Base-by-base conservation (phyloP, 1,140 invertebrate genomes). In the Musca vetustissima region DNA sequence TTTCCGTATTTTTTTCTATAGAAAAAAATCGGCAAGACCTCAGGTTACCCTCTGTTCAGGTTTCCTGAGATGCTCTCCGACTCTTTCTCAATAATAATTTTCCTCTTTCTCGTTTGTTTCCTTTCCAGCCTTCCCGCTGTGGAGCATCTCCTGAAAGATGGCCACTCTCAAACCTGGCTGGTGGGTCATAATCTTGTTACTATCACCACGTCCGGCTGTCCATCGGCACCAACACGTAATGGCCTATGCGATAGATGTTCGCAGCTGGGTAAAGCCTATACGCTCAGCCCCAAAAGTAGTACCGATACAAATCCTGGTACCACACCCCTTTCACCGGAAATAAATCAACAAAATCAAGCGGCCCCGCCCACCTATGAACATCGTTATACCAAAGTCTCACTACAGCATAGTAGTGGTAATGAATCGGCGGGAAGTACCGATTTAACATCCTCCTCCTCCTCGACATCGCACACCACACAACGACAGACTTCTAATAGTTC, bases 181-280 rank as follows among this genome's bases (percentile, higher is more conserved):
- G 84, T 97, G 57, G 96, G 95, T 0, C 94, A 96, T 81, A 94
- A 92, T 82, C 83, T 98, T 25, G 89, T 98, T 64, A 97, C 95
- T 17, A 90, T 98, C 52, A 98, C 95, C 25, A 98, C 96, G 0
- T 96, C 94, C 78, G 94, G 94, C 49, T 96, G 94, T 73, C 89
- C 89, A 22, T 90, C 91, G 76, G 93, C 92, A 83, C 89, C 91
- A n/a, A 87, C 91, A 71, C 88, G 89, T 70, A 89, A 91, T 74
- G 95, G 94, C 0, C 84, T 98, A 2, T 98, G 96, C 83, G 95
- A 97, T 75, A 92, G 84, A 22, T 82, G 80, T 64, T 66, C 72
- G 1, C 74, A 77, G 24, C n/a, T 82, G 47, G 75, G 74, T 17
- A 80, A 80, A 66, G 65, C 72, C 0, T 73, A 72, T 2, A 74